phyloP scores from a whole-genome alignment of 1,140 invertebrate genomes.

The Cephus cinctus region DNA sequence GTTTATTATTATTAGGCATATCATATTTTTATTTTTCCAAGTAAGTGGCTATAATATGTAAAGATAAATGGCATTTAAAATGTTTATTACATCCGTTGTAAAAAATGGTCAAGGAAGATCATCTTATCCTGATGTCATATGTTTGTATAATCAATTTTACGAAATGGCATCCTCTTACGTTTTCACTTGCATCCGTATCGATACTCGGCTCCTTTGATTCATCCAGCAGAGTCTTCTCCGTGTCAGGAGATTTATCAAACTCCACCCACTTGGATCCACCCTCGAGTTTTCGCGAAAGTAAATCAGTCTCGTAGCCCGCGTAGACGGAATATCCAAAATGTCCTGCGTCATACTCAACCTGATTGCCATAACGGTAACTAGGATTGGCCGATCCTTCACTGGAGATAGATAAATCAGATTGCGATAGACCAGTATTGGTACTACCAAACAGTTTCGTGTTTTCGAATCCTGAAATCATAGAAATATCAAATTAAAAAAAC shows the following conservation, averaged over 20 bases:
- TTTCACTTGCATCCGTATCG: constrained; percentile 47
- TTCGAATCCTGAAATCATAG: constrained; percentile 37
- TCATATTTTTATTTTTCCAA: too few species aligned
- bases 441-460: constrained; percentile 50
- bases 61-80: too few species aligned
- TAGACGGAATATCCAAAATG: constrained; percentile 68
- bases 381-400: constrained; percentile 68
- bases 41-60: too few species aligned
- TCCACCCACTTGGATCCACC: constrained; percentile 55
- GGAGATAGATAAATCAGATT: constrained; percentile 72
- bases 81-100: too few species aligned
- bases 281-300: constrained; percentile 51
- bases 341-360: constrained; percentile 72
- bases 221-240: constrained; percentile 44
- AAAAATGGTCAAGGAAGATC: too few species aligned
- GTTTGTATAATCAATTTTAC: too few species aligned
- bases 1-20: too few species aligned
- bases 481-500: too few species aligned
- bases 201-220: constrained; percentile 39
- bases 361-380: constrained; percentile 74
- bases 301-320: constrained; percentile 52
- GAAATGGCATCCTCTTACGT: too few species aligned
- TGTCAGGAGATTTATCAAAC: constrained; percentile 52
- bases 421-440: constrained; percentile 70
- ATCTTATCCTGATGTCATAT: too few species aligned